Evolutionary conservation across 2,113 vertebrate genomes (phyloP), one percentile per base, ranked within the genome.

Genomic region (Brachyhypopomus gauderio): DNA sequence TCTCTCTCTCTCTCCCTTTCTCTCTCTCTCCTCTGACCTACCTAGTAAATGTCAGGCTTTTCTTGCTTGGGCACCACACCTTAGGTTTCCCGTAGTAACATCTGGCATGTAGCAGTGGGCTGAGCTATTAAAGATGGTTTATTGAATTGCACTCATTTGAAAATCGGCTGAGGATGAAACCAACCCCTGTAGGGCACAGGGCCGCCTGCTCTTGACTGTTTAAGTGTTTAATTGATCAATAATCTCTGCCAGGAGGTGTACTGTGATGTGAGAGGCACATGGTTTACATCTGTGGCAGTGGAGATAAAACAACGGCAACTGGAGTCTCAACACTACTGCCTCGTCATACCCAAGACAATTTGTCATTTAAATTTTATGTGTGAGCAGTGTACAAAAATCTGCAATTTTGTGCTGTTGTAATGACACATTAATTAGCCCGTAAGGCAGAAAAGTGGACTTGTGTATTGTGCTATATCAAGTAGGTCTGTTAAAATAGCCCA

Each of bases 211-310:
- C 62, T 77, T 59, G 69, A 48, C 74, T 86, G 67, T 63, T 83
- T 75, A 75, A 74, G 59, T 60, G 16, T 41, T 79, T 77, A 70
- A 86, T 81, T 78, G 77, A 83, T 85, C 72, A 80, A 85, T 85
- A 79, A 81, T 80, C 64, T 75, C 38, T 75, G 71, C 83, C 78
- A 34, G 63, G 45, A 67, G 75, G 63, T 4, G 48, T 71, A 67
- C 41, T 22, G 41, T 71, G 67, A 48, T 78, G 64, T 59, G 59
- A 41, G 25, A 36, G 60, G 38, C 58, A 30, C 58, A 58, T 19
- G 25, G 73, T 80, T 80, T 36, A 52, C 60, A 38, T 59, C 56
- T 62, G 48, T 41, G 25, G 3, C 6, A 19, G 34, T 36, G 45
- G 45, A 52, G 45, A 52, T 52, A 3, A 14, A 52, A 52, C 9